Base-by-base conservation (phyloP, 2,888 invertebrate species). In the Drosophila incognita region DNA sequence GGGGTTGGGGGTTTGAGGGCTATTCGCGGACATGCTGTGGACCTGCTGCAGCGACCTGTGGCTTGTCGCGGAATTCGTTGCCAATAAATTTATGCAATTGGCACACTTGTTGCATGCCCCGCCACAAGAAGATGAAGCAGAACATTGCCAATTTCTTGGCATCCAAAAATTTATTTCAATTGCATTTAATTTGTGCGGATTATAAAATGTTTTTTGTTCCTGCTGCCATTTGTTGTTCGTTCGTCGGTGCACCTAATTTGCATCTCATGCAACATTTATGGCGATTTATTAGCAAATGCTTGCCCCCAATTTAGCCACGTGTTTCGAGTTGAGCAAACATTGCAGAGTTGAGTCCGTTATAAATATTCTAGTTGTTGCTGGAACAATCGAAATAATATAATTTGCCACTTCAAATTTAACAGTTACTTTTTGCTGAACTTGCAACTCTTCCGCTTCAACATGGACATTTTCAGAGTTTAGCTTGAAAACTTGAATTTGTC, bases 41-140 rank as follows among this genome's bases (percentile, higher is more conserved):
- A 35, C 48, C 51, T 67, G 49, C 21, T 27, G 56, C 36, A 38
- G 49, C 78, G 67, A 77, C 73, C 73, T 78, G 76, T 36, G 56
- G 40, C 54, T 53, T 53, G 56, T 49, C 64, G 40, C 59, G 68
- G 73, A 76, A 87, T 82, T 81, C 75, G 75, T 86, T 85, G 89
- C 82, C 89, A 85, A 89, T 85, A 88, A 85, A 85, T 83, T 81
- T 86, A 89, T 87, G 86, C 85, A 87, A 87, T 82, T 81, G 87
- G 82, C 74, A 70, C 86, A 87, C 87, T 87, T 88, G 84, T 83
- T 89, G 89, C 79, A 83, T 79, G 72, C 72, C 66, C 65, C 67
- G 7, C 48, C 53, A 21, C 35, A 13, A 7, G 24, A 21, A 49
- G 27, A 29, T 24, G 60, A 31, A 68, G 40, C 21, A 65, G 61